A percentile compares a stretch with the other conserved stretches of the same genome.
Conservation (phyloP, 2,888 invertebrate species). For the Aelia acuminata region DNA sequence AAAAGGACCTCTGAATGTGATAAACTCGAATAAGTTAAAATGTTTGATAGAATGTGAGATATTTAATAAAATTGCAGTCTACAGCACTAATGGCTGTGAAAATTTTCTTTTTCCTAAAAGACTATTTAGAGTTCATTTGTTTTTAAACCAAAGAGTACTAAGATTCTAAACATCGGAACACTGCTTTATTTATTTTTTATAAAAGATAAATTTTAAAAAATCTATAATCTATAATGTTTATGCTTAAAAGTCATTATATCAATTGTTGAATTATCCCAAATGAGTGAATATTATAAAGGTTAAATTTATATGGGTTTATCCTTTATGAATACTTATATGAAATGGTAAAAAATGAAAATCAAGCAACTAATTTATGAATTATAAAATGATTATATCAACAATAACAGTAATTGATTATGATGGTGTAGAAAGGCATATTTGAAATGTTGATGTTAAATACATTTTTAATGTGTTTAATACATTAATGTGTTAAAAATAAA, state of each 20-base stretch:
- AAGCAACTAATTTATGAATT: neutral
- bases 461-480: neutral
- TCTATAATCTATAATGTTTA: neutral
- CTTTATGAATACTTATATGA: neutral
- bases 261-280: neutral
- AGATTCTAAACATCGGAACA: neutral
- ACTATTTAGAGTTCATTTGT: neutral
- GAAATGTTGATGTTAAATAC: neutral
- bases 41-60: neutral
- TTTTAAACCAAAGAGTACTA: neutral
- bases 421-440: neutral
- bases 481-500: neutral
- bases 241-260: neutral
- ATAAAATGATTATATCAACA: neutral
- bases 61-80: neutral
- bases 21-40: neutral
- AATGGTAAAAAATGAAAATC: neutral
- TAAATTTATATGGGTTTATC: neutral
- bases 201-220: neutral
- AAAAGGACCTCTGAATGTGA: neutral
- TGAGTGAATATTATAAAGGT: neutral
- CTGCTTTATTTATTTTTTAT: neutral
- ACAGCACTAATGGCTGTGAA: neutral
- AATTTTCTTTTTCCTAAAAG: too few relatives aligned
- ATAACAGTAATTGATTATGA: neutral